phyloP scores from a whole-genome alignment of 1,140 invertebrate genomes.

The Potamilus streckersoni region DNA sequence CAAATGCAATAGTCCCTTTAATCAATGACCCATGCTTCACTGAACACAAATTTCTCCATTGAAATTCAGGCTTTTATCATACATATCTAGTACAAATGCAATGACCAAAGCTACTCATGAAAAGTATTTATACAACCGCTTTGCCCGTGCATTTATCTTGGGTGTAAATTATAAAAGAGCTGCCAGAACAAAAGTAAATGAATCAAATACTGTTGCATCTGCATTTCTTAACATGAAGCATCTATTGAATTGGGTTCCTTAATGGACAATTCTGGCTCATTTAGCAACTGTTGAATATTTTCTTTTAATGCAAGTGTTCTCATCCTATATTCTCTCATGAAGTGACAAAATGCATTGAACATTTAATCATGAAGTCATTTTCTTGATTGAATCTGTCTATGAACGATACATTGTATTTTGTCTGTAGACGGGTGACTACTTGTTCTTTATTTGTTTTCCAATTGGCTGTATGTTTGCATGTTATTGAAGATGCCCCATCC shows the following conservation, averaged over 20 bases:
- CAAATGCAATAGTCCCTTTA: no score
- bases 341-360: conserved; percentile 11
- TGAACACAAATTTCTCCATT: neutral
- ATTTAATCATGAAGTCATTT: conserved; percentile 16
- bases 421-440: conserved; percentile 12
- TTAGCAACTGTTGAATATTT: conserved; percentile 11
- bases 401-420: conserved; percentile 14
- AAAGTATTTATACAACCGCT: neutral
- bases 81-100: conserved; percentile 3
- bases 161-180: neutral
- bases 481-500: conserved; percentile 11
- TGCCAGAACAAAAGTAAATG: neutral
- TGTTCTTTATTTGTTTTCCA: conserved; percentile 3
- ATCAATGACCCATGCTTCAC: neutral
- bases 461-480: conserved; percentile 6
- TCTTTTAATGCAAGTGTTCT: conserved; percentile 9
- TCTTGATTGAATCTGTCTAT: conserved; percentile 20
- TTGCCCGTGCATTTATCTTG: neutral
- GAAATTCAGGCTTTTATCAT: neutral
- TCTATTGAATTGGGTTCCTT: conserved; percentile 12
- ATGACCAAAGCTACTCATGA: neutral
- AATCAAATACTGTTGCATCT: conserved; percentile 7
- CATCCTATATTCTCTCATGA: conserved; percentile 10
- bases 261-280: conserved; percentile 15
- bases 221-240: conserved; percentile 12